These are phyloP conservation scores for Smittia aterrima DNA, from an alignment of 2,888 invertebrate species.

Conservation along the genomic window DNA sequence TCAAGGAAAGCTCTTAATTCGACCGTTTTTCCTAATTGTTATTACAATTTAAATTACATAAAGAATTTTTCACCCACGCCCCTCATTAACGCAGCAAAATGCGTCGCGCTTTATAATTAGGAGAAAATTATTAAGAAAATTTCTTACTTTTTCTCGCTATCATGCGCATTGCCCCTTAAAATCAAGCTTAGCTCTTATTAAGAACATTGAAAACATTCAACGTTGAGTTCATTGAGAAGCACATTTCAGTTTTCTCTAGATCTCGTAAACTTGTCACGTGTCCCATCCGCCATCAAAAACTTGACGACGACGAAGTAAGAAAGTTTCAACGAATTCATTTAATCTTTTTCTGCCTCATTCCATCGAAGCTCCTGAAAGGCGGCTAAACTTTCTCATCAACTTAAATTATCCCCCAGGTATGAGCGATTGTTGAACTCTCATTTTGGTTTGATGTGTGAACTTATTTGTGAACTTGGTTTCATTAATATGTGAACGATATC, in stretches of 20 bases:
- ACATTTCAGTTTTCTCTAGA: background rate
- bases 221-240: background rate
- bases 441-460: background rate
- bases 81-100: background rate
- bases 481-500: no score
- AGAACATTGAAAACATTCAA: background rate
- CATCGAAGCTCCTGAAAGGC: background rate
- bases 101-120: background rate
- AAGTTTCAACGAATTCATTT: background rate
- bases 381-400: background rate
- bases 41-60: conserved; percentile 7
- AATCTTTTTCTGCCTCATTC: background rate
- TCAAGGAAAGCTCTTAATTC: background rate
- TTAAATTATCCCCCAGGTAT: background rate
- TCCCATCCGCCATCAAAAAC: background rate
- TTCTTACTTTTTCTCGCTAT: background rate
- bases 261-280: conserved; percentile 4
- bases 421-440: background rate
- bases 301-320: background rate
- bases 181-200: background rate
- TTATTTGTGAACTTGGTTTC: no score
- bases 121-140: background rate
- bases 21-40: background rate
- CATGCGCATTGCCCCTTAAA: background rate
- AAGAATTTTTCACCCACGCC: background rate